Base-by-base conservation (phyloP, 53 echinoderm and acorn worm species). In the Echinarachnius parma region DNA sequence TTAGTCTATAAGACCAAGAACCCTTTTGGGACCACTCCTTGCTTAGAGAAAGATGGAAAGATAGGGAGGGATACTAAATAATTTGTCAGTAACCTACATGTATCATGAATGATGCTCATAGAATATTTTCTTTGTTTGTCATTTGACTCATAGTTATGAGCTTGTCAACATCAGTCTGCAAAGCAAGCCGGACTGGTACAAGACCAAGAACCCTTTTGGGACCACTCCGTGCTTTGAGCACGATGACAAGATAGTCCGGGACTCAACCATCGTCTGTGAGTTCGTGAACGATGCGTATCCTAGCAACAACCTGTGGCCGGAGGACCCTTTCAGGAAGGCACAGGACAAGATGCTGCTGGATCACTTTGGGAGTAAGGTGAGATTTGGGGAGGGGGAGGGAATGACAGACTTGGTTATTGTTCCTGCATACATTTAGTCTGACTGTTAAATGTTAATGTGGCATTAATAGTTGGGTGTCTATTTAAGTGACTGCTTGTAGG, bases 91-190 rank as follows among this genome's bases (percentile, higher is more conserved):
- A n/a, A n/a, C n/a, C n/a, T n/a, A n/a, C n/a, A n/a, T n/a, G n/a
- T n/a, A n/a, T n/a, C n/a, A n/a, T n/a, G n/a, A n/a, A n/a, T n/a
- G n/a, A n/a, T n/a, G n/a, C n/a, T n/a, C n/a, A n/a, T n/a, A n/a
- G n/a, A n/a, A n/a, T n/a, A n/a, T n/a, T n/a, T n/a, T n/a, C n/a
- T n/a, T n/a, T n/a, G n/a, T n/a, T n/a, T n/a, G n/a, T n/a, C n/a
- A n/a, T n/a, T n/a, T n/a, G n/a, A n/a, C n/a, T n/a, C 34, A n/a
- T n/a, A 89, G 89, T 13, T 84, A 81, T 72, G 85, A 89, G 59
- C 60, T 85, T 2, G 60, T 89, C 48, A 84, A 85, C 81, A 80
- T 89, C 19, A 45, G 82, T 54, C 45, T 84, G n/a, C 65, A 49
- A 36, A 68, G 77, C 46, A 89, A 89, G 25, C 89, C 89, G 3